Conservation (phyloP, 2,888 invertebrate species). For the Cepaea hortensis region DNA sequence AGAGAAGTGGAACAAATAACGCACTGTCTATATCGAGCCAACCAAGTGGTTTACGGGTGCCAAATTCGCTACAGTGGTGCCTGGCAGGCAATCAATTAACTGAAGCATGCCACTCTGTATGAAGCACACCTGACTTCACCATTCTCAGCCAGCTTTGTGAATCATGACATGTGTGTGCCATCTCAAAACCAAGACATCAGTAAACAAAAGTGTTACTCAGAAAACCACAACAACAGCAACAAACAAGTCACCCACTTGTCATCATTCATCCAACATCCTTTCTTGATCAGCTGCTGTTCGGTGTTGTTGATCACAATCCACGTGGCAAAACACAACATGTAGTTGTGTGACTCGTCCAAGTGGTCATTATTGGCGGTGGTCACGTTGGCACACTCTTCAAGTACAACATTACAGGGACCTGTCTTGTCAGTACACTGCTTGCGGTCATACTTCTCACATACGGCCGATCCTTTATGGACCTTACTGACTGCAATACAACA, state of each 20-base stretch:
- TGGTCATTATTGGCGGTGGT: constrained; percentile 13
- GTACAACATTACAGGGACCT: background rate
- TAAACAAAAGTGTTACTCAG: no score
- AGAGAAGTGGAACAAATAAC: no score
- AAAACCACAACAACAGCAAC: background rate
- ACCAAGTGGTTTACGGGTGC: no score
- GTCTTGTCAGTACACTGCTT: background rate
- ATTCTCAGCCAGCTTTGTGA: no score
- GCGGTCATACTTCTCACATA: constrained; percentile 37
- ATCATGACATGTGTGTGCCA: no score
- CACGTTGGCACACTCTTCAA: constrained; percentile 34
- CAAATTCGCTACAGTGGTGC: no score
- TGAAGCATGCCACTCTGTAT: no score
- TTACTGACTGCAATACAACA: constrained; percentile 8
- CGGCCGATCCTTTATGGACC: constrained; percentile 32
- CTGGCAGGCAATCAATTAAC: no score
- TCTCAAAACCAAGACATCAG: no score
- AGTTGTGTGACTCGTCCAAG: constrained; percentile 28
- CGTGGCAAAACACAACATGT: constrained; percentile 85
- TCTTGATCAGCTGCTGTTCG: constrained; percentile 70
- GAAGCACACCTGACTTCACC: no score
- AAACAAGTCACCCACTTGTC: constrained; percentile 71
- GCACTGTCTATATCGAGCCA: no score
- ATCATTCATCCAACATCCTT: constrained; percentile 92
- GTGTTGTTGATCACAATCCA: constrained; percentile 82